Conservation (phyloP, 2,113 vertebrate genomes). For the Circaetus cinerascens region DNA sequence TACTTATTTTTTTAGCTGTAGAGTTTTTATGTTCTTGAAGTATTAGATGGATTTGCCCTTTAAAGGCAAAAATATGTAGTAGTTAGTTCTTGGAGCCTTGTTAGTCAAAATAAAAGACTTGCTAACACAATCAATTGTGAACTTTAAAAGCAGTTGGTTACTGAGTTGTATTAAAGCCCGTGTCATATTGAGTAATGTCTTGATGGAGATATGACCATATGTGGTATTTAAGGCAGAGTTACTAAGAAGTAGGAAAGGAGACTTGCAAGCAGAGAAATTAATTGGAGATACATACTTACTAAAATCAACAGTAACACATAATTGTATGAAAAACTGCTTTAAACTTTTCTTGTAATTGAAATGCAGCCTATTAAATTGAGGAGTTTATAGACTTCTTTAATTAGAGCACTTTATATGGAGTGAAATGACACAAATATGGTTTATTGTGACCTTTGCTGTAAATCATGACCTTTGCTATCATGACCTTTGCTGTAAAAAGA, state of each 20-base stretch:
- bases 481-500: neutral
- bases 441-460: neutral
- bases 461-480: neutral
- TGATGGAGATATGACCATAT: neutral
- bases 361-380: neutral
- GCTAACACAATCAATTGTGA: neutral
- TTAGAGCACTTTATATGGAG: neutral
- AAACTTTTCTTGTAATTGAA: neutral
- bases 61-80: neutral
- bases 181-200: neutral
- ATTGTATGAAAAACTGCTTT: neutral
- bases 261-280: neutral
- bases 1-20: neutral
- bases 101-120: neutral
- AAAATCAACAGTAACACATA: neutral
- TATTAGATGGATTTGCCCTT: neutral
- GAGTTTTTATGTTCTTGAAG: neutral
- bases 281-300: neutral
- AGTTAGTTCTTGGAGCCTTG: neutral
- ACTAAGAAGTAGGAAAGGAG: neutral
- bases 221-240: neutral
- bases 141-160: neutral
- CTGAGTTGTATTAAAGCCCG: neutral
- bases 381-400: neutral
- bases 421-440: neutral